These are phyloP conservation scores for Vireo altiloquus DNA, from an alignment of 2,113 vertebrate species.

Conservation along the genomic window DNA sequence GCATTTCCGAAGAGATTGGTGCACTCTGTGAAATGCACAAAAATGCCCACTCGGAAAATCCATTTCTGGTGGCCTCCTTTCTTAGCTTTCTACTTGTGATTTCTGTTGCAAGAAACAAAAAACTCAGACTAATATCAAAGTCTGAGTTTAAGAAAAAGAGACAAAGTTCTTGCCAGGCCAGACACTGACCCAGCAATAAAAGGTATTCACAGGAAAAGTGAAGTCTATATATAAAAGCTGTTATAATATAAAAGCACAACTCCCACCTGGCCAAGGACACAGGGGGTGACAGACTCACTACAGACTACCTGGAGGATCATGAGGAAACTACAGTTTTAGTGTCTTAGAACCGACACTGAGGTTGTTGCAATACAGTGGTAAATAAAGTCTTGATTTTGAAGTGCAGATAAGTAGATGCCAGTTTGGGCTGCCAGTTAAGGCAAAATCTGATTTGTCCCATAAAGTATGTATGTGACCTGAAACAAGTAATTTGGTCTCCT, in stretches of 20 bases:
- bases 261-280: background rate
- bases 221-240: background rate
- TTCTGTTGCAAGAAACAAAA: background rate
- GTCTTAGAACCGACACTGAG: background rate
- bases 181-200: background rate
- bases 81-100: background rate
- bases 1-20: background rate
- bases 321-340: background rate
- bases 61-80: background rate
- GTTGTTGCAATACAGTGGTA: background rate
- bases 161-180: background rate
- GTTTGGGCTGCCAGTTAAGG: background rate
- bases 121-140: background rate
- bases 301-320: background rate
- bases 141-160: background rate
- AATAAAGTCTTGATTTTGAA: background rate
- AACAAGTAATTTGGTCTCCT: background rate
- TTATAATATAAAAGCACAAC: accelerated
- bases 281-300: background rate
- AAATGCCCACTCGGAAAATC: background rate
- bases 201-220: background rate
- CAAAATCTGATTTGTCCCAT: background rate
- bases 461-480: background rate
- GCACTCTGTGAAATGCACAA: background rate
- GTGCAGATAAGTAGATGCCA: background rate